phyloP scores from a whole-genome alignment of 2,888 invertebrate species.

The Tenthredo mesomela region DNA sequence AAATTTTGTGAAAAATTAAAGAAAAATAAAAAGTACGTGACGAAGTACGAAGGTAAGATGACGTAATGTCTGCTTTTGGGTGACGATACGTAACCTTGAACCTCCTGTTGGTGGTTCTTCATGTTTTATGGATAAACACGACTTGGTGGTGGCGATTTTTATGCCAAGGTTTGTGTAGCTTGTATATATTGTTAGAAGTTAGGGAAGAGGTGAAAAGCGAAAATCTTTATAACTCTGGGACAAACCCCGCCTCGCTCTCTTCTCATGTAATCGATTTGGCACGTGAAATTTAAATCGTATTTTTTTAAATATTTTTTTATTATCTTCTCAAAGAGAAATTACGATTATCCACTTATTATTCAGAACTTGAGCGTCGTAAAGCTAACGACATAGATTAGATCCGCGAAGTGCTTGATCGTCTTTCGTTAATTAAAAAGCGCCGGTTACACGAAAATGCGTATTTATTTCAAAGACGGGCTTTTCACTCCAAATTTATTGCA shows the following conservation, averaged over 20 bases:
- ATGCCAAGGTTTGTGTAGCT: neutral
- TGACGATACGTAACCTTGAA: neutral
- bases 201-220: neutral
- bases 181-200: neutral
- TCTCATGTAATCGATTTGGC: neutral
- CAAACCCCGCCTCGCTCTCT: neutral
- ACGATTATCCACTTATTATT: constrained; percentile 24
- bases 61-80: neutral
- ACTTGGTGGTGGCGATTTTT: neutral
- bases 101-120: neutral
- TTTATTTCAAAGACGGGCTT: constrained; percentile 4
- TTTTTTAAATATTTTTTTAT: neutral
- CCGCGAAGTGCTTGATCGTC: constrained; percentile 25
- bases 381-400: constrained; percentile 28
- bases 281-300: constrained; percentile 2
- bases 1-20: neutral
- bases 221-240: neutral
- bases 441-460: neutral
- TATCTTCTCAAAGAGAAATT: neutral
- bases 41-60: neutral
- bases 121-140: constrained; percentile 14
- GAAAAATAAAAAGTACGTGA: neutral
- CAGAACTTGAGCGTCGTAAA: neutral
- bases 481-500: neutral
- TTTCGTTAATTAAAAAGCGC: constrained; percentile 29